Evolutionary conservation across 2,888 invertebrate species (phyloP).

Genomic region (Spisula subtruncata): DNA sequence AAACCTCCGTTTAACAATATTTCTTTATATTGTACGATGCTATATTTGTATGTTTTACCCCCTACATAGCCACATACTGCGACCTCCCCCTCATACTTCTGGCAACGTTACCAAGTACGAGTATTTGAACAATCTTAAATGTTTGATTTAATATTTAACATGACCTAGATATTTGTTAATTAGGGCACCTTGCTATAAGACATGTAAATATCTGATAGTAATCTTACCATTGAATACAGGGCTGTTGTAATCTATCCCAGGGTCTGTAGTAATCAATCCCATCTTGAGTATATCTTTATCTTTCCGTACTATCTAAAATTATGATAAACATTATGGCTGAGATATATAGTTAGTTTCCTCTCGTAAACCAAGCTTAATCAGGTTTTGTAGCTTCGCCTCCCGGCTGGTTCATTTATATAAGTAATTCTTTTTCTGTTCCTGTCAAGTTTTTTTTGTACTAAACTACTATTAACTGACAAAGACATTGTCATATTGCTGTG

Average conservation of each 20-base stretch:
- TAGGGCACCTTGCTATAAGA: neutral
- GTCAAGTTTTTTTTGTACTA: neutral
- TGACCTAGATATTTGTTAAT: neutral
- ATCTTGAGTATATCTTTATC: neutral
- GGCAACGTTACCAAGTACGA: neutral
- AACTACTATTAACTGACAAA: neutral
- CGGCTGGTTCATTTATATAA: neutral
- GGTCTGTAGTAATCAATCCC: neutral
- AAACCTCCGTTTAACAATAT: neutral
- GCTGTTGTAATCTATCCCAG: too few species aligned
- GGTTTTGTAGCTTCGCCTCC: neutral
- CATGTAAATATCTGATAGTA: neutral
- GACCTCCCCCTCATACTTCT: slow-evolving; percentile 3
- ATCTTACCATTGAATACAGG: neutral
- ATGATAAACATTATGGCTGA: neutral
- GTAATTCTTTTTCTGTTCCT: slow-evolving; percentile 11
- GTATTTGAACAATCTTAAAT: neutral
- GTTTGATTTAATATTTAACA: neutral
- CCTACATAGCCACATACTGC: neutral
- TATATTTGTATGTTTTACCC: slow-evolving; percentile 1
- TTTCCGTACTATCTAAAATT: neutral
- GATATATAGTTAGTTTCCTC: neutral
- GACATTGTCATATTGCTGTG: neutral
- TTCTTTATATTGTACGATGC: neutral
- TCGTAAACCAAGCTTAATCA: slow-evolving; percentile 12